Evolutionary conservation across 2,797 vertebrate genomes (phyloP).

Genomic region (Onychomys arenicola): DNA sequence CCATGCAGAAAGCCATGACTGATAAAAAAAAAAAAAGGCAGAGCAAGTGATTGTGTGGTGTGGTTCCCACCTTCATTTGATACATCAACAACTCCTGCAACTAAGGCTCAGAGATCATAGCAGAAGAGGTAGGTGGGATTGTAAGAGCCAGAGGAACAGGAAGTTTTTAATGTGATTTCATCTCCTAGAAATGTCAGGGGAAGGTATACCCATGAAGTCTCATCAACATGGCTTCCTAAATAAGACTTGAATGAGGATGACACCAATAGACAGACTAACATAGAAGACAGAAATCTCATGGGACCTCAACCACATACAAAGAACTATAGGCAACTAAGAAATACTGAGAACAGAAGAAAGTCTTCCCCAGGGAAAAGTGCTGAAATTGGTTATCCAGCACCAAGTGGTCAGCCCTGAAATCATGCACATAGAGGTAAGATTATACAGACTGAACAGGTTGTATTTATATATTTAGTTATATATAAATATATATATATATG

Average conservation of each 20-base stretch:
- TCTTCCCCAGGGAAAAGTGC: background rate
- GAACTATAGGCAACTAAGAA: background rate
- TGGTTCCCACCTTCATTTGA: background rate
- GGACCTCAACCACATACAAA: background rate
- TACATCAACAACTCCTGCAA: background rate
- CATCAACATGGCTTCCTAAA: background rate
- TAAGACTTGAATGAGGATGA: background rate
- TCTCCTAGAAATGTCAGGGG: background rate
- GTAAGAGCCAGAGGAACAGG: background rate
- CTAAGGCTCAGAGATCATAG: background rate
- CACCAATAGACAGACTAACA: background rate
- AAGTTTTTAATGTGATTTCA: background rate
- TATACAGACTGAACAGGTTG: background rate
- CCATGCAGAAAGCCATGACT: background rate
- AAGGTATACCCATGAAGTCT: no score
- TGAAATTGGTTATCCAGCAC: background rate
- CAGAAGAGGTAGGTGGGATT: background rate
- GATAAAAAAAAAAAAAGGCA: background rate
- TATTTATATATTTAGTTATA: background rate
- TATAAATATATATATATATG: background rate
- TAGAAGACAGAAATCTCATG: no score
- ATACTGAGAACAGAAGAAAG: background rate
- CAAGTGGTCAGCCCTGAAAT: background rate
- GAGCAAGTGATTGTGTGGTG: background rate
- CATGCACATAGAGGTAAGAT: background rate